These are phyloP conservation scores for Forpus xanthops DNA, from an alignment of 2,797 vertebrate species.

Conservation along the genomic window DNA sequence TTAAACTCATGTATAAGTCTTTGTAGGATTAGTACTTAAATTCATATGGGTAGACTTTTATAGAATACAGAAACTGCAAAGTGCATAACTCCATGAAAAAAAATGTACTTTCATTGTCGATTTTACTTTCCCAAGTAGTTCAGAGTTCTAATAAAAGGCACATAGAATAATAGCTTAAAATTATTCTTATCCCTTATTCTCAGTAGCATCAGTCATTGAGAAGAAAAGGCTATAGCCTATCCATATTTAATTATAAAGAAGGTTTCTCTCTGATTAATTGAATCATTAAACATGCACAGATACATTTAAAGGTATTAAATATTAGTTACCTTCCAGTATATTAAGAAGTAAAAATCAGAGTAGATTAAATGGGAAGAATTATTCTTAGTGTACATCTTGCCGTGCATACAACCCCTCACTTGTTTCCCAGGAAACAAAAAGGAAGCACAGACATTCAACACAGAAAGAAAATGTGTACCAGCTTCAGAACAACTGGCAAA, in stretches of 20 bases:
- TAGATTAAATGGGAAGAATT: conserved; percentile 56
- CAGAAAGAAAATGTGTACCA: conserved; percentile 54
- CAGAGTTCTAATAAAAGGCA: conserved; percentile 65
- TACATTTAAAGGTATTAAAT: conserved; percentile 73
- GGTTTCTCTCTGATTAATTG: conserved; percentile 74
- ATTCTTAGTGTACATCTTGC: conserved; percentile 28
- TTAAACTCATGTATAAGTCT: background rate
- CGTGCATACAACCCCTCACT: conserved; percentile 11
- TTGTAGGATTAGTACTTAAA: background rate
- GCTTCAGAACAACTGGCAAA: conserved; percentile 51
- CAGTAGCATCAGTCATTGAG: conserved; percentile 65
- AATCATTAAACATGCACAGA: conserved; percentile 74
- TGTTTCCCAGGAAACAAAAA: conserved; percentile 75
- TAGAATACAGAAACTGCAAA: conserved; percentile 40
- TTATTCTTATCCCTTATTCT: conserved; percentile 68
- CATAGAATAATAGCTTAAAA: conserved; percentile 48
- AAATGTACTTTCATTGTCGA: background rate
- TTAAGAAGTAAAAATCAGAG: conserved; percentile 68
- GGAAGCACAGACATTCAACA: conserved; percentile 49
- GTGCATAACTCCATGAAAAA: conserved; percentile 8
- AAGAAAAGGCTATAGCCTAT: conserved; percentile 67
- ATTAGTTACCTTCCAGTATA: conserved; percentile 69
- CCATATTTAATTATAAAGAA: conserved; percentile 77
- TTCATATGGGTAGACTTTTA: conserved; percentile 39
- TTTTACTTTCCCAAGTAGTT: conserved; percentile 59